These are phyloP conservation scores for Triops cancriformis DNA, from an alignment of 1,140 invertebrate genomes.

Conservation along the genomic window DNA sequence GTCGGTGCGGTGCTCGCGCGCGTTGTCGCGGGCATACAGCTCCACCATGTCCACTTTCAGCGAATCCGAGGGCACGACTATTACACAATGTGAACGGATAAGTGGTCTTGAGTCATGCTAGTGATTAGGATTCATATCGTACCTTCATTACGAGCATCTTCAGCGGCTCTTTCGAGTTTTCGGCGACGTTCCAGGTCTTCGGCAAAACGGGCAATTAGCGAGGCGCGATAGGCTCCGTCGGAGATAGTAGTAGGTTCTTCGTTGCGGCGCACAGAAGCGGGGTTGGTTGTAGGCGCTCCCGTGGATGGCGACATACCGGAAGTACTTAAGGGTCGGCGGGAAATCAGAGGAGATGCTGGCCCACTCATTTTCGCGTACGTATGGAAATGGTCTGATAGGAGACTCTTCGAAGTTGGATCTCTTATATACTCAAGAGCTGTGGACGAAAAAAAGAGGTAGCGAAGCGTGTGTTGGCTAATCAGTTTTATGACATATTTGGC, in stretches of 20 bases:
- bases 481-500: background rate
- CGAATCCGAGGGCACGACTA: constrained; percentile 38
- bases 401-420: background rate
- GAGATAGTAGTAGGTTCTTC: background rate
- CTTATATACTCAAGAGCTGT: background rate
- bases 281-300: background rate
- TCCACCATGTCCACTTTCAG: constrained; percentile 51
- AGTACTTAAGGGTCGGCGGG: background rate
- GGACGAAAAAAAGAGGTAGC: background rate
- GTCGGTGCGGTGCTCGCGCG: constrained; percentile 51
- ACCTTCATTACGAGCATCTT: constrained; percentile 24
- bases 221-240: constrained; percentile 22
- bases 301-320: background rate
- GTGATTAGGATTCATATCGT: background rate
- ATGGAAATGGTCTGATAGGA: background rate
- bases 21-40: constrained; percentile 54
- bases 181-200: constrained; percentile 26
- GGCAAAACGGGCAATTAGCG: constrained; percentile 22
- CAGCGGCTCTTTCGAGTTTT: constrained; percentile 21
- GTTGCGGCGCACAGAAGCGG: background rate
- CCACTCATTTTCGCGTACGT: background rate
- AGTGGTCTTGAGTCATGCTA: background rate
- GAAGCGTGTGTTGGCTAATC: background rate
- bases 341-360: background rate
- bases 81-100: background rate